Percentiles rank a stretch among this genome's conserved stretches.
Conservation (phyloP, 2,113 vertebrate genomes). For the Gallinago media region DNA sequence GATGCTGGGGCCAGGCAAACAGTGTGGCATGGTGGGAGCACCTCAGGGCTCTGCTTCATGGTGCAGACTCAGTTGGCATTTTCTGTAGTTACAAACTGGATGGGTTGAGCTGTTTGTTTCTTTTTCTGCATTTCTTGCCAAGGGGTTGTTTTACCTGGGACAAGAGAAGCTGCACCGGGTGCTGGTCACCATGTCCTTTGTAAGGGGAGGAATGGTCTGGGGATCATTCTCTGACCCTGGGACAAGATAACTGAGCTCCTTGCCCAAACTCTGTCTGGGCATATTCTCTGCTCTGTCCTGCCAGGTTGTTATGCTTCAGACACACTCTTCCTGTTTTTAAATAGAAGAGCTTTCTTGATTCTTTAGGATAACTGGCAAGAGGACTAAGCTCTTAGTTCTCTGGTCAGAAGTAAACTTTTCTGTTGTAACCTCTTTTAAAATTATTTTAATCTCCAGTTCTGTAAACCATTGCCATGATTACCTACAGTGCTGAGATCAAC, state of each 20-base stretch:
- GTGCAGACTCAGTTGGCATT: not conserved
- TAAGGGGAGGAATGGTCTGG: not conserved
- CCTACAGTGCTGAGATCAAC: not conserved
- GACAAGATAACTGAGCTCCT: not conserved
- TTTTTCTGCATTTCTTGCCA: not conserved
- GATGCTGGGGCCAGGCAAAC: not conserved
- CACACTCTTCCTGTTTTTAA: not conserved
- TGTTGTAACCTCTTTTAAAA: not conserved
- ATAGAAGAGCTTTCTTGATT: not conserved
- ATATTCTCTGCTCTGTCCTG: not conserved
- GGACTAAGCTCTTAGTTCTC: not conserved
- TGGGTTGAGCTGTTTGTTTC: not conserved
- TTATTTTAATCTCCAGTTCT: not conserved
- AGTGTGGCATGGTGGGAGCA: not conserved
- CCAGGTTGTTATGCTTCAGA: not conserved
- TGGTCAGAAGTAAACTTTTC: not conserved
- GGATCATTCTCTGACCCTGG: not conserved
- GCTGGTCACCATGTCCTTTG: fast-evolving
- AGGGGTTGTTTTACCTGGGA: not conserved
- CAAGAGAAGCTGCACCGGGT: not conserved
- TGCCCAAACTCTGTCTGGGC: not conserved
- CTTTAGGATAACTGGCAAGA: not conserved
- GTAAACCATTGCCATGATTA: not conserved
- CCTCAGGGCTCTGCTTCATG: not conserved
- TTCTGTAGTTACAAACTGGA: not conserved